A percentile compares a stretch with the other conserved stretches of the same genome.
These are phyloP conservation scores for Drosophila multiciliata DNA, from an alignment of 2,888 invertebrate genomes.

Conservation along the genomic window DNA sequence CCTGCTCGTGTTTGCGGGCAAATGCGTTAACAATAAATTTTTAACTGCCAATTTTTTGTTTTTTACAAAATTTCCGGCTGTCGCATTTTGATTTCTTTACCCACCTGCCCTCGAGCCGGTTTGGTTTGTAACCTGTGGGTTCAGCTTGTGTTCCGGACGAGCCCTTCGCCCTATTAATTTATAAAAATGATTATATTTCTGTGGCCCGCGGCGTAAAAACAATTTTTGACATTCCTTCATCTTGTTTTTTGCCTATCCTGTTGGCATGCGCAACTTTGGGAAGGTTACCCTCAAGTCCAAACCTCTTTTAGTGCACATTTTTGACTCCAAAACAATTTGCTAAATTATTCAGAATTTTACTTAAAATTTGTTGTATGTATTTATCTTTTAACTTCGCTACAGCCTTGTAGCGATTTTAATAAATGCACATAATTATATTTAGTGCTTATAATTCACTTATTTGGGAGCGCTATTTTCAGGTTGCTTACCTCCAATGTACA, in stretches of 20 bases:
- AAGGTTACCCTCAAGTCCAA: background rate
- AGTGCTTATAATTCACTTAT: background rate
- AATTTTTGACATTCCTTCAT: constrained; percentile 22
- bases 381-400: no score
- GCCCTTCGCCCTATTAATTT: constrained; percentile 67
- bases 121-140: constrained; percentile 38
- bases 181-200: constrained; percentile 57
- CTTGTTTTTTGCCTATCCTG: constrained; percentile 1
- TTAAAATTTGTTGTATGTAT: background rate
- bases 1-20: constrained; percentile 20
- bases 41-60: constrained; percentile 63
- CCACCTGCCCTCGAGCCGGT: constrained; percentile 19
- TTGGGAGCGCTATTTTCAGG: background rate
- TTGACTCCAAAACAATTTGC: background rate
- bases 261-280: constrained; percentile 2
- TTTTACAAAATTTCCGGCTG: constrained; percentile 65
- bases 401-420: background rate
- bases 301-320: background rate
- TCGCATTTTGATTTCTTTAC: constrained; percentile 32
- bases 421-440: background rate
- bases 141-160: constrained; percentile 21
- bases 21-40: constrained; percentile 71
- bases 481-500: background rate
- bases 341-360: background rate
- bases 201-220: constrained; percentile 33